These are phyloP conservation scores for Oenanthe oenanthe DNA, from an alignment of 2,113 vertebrate species.

Conservation along the genomic window DNA sequence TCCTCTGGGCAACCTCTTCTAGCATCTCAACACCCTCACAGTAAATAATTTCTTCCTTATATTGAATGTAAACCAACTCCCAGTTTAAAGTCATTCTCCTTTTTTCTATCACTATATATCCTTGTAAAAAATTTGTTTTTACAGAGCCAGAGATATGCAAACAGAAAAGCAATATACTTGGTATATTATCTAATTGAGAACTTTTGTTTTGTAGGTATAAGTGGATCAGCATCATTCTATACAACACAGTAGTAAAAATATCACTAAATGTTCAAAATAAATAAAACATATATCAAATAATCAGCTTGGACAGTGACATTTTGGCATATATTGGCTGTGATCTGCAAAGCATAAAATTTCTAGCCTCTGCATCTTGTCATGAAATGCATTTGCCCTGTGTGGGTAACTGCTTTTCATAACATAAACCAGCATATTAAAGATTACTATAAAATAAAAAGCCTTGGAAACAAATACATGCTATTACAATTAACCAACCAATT, in stretches of 20 bases:
- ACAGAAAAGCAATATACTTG: neutral
- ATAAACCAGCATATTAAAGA: neutral
- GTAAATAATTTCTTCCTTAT: neutral
- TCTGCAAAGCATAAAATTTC: neutral
- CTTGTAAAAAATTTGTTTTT: neutral
- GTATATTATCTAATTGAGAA: neutral
- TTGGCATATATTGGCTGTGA: neutral
- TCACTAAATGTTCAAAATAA: neutral
- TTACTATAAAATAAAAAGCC: neutral
- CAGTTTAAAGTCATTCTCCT: neutral
- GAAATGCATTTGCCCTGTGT: neutral
- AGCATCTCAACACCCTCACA: neutral
- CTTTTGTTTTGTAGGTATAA: neutral
- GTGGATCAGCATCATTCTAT: neutral
- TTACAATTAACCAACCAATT: neutral
- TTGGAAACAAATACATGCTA: neutral
- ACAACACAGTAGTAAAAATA: neutral
- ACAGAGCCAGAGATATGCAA: neutral
- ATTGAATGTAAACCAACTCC: neutral
- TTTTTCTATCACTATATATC: neutral
- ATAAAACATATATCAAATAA: neutral
- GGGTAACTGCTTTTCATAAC: neutral
- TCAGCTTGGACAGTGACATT: neutral
- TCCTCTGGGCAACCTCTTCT: neutral
- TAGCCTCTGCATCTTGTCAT: neutral